Conservation (phyloP, 2,797 vertebrate species). For the Cygnus olor region DNA sequence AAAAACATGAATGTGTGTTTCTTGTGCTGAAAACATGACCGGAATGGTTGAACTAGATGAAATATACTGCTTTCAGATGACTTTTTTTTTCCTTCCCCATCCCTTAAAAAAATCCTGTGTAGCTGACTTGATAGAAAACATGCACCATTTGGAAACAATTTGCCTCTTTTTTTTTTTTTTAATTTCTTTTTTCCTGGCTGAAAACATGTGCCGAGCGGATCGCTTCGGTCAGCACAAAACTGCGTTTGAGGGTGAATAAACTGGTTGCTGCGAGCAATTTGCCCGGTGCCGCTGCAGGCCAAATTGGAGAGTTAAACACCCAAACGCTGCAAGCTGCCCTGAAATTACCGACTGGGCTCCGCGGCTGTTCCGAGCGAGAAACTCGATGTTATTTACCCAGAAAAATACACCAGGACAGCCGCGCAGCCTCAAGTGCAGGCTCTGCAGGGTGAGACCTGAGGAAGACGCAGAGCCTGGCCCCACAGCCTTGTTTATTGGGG, state of each 20-base stretch:
- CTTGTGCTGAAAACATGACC: background rate
- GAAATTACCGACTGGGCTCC: background rate
- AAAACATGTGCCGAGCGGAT: conserved; percentile 14
- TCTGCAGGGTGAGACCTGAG: background rate
- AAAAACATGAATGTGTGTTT: rapidly evolving
- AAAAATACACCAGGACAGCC: background rate
- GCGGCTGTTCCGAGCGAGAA: background rate
- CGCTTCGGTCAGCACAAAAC: conserved; percentile 51
- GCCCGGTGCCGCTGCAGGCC: background rate
- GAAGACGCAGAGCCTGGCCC: background rate
- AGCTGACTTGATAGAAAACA: conserved; percentile 9
- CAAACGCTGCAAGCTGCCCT: background rate
- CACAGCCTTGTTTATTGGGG: background rate
- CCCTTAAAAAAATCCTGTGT: background rate
- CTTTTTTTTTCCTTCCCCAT: background rate
- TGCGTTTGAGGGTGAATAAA: background rate
- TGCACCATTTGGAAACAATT: background rate
- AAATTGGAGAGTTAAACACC: conserved; percentile 40
- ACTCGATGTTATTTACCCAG: background rate
- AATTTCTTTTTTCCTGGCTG: conserved; percentile 42
- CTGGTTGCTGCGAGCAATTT: background rate
- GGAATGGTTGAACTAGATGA: background rate
- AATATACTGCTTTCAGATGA: background rate
- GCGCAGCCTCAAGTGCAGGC: background rate
- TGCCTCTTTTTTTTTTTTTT: background rate